Base-by-base conservation (phyloP, 2,797 vertebrate species). In the Tolypeutes matacus region DNA sequence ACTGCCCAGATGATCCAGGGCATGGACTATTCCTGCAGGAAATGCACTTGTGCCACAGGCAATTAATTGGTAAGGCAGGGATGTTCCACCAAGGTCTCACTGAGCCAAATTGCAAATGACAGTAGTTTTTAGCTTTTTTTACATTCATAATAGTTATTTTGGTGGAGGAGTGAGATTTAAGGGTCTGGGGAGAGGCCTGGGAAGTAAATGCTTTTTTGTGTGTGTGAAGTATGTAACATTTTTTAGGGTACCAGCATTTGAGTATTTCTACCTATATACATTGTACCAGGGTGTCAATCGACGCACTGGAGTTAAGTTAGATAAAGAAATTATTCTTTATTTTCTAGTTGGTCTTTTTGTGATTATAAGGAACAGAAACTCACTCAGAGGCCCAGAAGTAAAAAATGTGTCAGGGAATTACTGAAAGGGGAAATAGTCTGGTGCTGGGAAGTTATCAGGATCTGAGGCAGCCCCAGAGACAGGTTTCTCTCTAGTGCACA, bases 281-380 rank as follows among this genome's bases (percentile, higher is more conserved):
- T 17, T 70, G 29, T 60, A 49, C 34, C 20, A 53, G 62, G 77
- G n/a, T 77, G 83, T 62, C 53, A 73, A 82, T 58, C 93, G 53
- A 67, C 76, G 13, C 62, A 86, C 15, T 89, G 70, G 65, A 72
- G 49, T 83, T 93, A 64, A 86, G 65, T 80, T 80, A 42, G 42
- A 60, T 58, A 49, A 89, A 89, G 36, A 51, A 72, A 69, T 39
- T 77, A 88, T 91, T 91, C 13, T 87, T 18, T 76, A 7, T 91
- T 94, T 94, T 82, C 36, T 85, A 65, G 29, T 69, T 62, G 78
- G 58, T 39, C 42, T 65, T 73, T 67, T 39, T 73, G 36, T 42
- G 25, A 36, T 83, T 82, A 65, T 60, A 94, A 94, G 69, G 11
- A 92, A 64, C 14, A 95, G 36, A 90, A 95, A 95, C 39, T 73